Evolutionary conservation across 2,888 invertebrate genomes (phyloP), one percentile per base, ranked within the genome.

Genomic region (Coenonympha glycerion): DNA sequence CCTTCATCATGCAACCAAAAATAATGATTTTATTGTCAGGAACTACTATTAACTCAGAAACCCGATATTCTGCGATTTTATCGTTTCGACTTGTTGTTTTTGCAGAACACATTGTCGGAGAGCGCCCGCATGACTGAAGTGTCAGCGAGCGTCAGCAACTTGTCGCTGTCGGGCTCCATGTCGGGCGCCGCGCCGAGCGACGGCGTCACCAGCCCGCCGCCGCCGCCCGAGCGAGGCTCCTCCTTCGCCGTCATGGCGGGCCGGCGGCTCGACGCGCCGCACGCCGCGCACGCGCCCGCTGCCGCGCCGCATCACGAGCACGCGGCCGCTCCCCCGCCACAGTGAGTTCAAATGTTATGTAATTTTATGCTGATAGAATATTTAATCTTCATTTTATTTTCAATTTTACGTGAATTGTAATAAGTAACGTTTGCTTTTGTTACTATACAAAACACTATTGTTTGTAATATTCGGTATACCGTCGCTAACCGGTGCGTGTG

Each of bases 201-300:
- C 22, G 28, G 47, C 53, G 41, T 45, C 53, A 9, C 22, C 16
- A 39, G 45, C 26, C 69, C 92, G 45, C 92, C 95, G 1, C 90
- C 93, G 36, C 95, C 96, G 16, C 96, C 96, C 2, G 95, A 95
- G 75, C 90, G 96, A 56, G 95, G 95, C 51, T 95, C 95, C 19
- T 96, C 96, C 33, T 97, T 95, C 76, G 91, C 94, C 3, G 91
- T 94, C 21, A 95, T 95, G 94, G 93, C 93, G 65, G 68, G 68
- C 78, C 71, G 85, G 78, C 65, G 78, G 4, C n/a, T 33, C 62
- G 46, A 71, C 66, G 57, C 59, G 47, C 37, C 66, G 90, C 64
- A 64, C 63, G 80, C 77, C 56, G 76, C 73, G 11, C 59, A 79
- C 26, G 31, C 31, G 13, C 13, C 44, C 1, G 4, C 3, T 15